These are phyloP conservation scores for Drosophila neonasuta DNA, from an alignment of 2,888 invertebrate genomes.

Conservation along the genomic window DNA sequence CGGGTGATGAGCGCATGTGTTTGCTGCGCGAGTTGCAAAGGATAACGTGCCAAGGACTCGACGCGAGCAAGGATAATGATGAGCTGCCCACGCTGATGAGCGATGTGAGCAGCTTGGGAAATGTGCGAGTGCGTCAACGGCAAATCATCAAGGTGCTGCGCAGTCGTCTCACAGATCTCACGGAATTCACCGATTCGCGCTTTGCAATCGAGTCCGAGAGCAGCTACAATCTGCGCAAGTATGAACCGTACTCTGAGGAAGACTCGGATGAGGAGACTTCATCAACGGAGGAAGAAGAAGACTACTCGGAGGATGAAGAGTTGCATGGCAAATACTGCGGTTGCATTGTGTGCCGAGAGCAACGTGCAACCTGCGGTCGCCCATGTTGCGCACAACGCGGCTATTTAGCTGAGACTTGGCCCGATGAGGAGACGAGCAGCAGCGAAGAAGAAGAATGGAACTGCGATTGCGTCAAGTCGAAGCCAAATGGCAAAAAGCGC, in stretches of 20 bases:
- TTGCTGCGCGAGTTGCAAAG: slow-evolving; percentile 70
- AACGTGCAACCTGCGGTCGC: background rate
- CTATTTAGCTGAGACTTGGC: slow-evolving; percentile 35
- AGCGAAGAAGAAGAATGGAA: background rate
- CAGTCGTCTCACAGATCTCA: slow-evolving; percentile 49
- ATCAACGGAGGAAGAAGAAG: background rate
- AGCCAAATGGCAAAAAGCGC: slow-evolving; percentile 11
- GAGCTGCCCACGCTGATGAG: slow-evolving; percentile 61
- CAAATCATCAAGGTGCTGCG: slow-evolving; percentile 62
- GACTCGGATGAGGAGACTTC: too few relatives aligned
- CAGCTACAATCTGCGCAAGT: slow-evolving; percentile 12
- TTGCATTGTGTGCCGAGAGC: slow-evolving; percentile 24
- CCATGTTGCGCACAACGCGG: background rate
- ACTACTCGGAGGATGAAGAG: background rate
- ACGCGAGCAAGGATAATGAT: slow-evolving; percentile 21
- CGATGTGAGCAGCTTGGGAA: slow-evolving; percentile 63
- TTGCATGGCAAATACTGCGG: slow-evolving; percentile 24
- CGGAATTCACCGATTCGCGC: background rate
- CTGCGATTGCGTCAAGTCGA: background rate
- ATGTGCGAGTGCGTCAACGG: slow-evolving; percentile 63
- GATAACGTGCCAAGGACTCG: slow-evolving; percentile 53
- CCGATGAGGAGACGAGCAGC: background rate
- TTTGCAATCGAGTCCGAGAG: slow-evolving; percentile 26
- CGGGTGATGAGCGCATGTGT: slow-evolving; percentile 51
- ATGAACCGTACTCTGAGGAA: background rate